Evolutionary conservation across 2,113 vertebrate genomes (phyloP), one percentile per base, ranked within the genome.

Genomic region (Lasiurus cinereus): DNA sequence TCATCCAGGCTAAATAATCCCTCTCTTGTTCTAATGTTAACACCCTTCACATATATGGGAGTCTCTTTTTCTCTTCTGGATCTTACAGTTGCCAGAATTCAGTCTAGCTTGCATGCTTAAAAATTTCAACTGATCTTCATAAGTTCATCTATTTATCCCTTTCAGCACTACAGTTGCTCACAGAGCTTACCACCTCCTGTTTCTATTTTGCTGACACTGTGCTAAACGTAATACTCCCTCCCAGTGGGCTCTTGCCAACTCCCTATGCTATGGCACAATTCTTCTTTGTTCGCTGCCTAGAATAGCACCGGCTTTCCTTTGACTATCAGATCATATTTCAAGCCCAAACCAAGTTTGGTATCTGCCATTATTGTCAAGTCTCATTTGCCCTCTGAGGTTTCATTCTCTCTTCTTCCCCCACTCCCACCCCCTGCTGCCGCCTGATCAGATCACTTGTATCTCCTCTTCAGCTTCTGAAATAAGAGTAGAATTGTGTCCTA

Each of bases 281-380:
- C 93, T 77, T 79, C 94, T 97, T 97, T 97, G 96, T 96, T 92
- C 83, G 33, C 88, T 72, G 73, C 91, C 93, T 64, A 95, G 92
- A 97, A 97, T 84, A 97, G 97, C 83, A 95, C 56, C 50, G 74
- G 78, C 84, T 77, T 96, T 94, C 72, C 92, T 94, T 89, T 88
- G 83, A 94, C 69, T 56, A 72, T 59, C 78, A 86, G 96, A 95
- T 97, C 94, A 86, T 76, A 95, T 96, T 97, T 91, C 95, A 96
- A 94, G 64, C 46, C 79, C 84, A 93, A 92, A 94, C 64, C 74
- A 94, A 94, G 67, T 94, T 79, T 96, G 74, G 73, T 96, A 92
- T 88, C 94, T 88, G 88, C 77, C 88, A 77, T 94, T 84, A 87
- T 59, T 91, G 69, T 94, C 85, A 92, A 88, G 91, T 92, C 33